Conservation (phyloP, 2,113 vertebrate genomes). For the Aix galericulata region DNA sequence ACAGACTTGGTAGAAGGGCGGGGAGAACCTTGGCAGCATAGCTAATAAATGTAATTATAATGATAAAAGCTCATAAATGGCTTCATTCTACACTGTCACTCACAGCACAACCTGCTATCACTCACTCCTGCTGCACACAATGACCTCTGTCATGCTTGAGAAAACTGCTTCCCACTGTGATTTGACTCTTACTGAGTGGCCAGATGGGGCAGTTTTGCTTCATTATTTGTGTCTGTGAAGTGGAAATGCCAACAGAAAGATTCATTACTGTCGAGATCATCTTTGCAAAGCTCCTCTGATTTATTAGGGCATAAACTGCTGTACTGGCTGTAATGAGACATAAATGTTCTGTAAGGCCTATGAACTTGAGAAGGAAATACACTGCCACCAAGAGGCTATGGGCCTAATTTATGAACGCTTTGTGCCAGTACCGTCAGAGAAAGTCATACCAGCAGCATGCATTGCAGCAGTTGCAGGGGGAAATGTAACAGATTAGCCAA, state of each 20-base stretch:
- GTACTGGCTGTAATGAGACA: constrained; percentile 79
- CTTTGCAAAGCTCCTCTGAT: constrained; percentile 80
- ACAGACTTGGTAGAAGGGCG: neutral
- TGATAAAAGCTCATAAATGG: constrained; percentile 80
- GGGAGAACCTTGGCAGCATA: constrained; percentile 49
- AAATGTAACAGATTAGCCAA: neutral
- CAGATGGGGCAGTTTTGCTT: constrained; percentile 87
- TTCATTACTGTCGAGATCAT: constrained; percentile 79
- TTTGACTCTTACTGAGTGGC: constrained; percentile 73
- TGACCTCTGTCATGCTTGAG: constrained; percentile 79
- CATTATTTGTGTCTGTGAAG: constrained; percentile 81
- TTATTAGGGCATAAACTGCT: constrained; percentile 85
- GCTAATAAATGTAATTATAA: constrained; percentile 80
- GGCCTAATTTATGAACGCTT: constrained; percentile 73
- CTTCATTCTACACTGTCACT: constrained; percentile 81
- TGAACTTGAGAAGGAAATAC: constrained; percentile 79
- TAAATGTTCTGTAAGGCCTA: constrained; percentile 79
- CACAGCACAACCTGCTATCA: constrained; percentile 60
- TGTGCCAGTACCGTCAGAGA: neutral
- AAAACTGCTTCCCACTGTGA: constrained; percentile 69
- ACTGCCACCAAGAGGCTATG: constrained; percentile 75
- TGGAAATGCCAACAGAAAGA: constrained; percentile 84
- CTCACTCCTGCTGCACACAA: constrained; percentile 70
- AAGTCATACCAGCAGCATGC: constrained; percentile 5
- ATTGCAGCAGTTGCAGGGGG: neutral